Base-by-base conservation (phyloP, 2,888 invertebrate species). In the Eubasilissa splendida region DNA sequence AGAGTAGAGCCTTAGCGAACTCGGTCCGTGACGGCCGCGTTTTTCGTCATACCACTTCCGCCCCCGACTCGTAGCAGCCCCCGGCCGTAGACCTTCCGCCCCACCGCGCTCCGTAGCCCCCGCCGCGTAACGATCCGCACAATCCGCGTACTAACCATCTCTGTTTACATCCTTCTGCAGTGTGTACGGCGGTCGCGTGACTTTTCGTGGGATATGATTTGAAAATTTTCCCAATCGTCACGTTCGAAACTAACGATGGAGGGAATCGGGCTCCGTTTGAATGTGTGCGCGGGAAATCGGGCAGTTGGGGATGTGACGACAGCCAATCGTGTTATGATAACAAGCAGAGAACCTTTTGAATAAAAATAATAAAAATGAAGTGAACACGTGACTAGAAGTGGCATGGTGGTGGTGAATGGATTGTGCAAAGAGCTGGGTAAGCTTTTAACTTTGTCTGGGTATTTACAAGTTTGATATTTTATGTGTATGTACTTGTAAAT, bases 121-220 rank as follows among this genome's bases (percentile, higher is more conserved):
- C 50, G 52, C 60, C 52, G 50, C 75, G 60, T 75, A 75, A 75
- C 75, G 75, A 75, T 75, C 75, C 75, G 31, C 56, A 73, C 31
- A 73, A 54, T 56, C 71, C 54, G 3, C 71, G 56, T 31, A 50
- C 33, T 3, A 33, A 12, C 50, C 11, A n/a, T 50, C 60, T 75
- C 60, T 75, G 75, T 75, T 75, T 59, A 75, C 75, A 60, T 60
- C 52, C 65, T 3, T 60, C 70, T 22, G 71, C 71, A 58, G 5
- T n/a, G 31, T 33, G 11, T 42, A 11, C 56, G 56, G 56, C 33
- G 33, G 12, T 58, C 31, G 56, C 71, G 71, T 73, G 71, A 73
- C 58, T 71, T 71, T 71, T 56, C 56, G 31, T 56, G 14, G 8
- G 31, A 7, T 31, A 4, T 10, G 50, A 68, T n/a, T 68, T 52